Evolutionary conservation across 2,797 vertebrate species (phyloP), one percentile per base, ranked within the genome.

Genomic region (Danio kyathit): DNA sequence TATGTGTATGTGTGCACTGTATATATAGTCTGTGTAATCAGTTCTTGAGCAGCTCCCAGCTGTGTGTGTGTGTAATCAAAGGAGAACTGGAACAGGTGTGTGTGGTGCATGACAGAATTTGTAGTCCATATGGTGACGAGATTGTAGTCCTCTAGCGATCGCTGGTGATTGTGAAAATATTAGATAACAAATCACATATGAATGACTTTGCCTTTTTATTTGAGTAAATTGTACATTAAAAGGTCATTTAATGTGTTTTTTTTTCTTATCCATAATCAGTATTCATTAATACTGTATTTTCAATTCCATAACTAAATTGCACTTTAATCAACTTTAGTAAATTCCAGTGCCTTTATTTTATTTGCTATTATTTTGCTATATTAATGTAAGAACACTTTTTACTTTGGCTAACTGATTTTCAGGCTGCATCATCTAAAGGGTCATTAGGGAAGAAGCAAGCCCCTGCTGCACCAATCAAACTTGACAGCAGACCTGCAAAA

Each of bases 381-480:
- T 73, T 59, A 16, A 17, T 13, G 6, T 49, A 74, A 49, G 29
- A 51, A 63, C 17, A 6, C 19, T 41, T 12, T 73, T 29, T 43
- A 14, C 6, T 71, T 49, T 70, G 7, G 3, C 16, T 64, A n/a
- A 41, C 41, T 67, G 13, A 4, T 29, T 84, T 79, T 70, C 76
- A 92, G 90, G 80, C 56, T 38, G 85, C 91, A 83, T 77, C 89
- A 80, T 83, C 82, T 57, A 91, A 89, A 80, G 90, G 91, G 85
- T 90, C 88, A 57, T 64, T 67, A 38, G 67, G 90, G 54, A 88
- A 78, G 76, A 93, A 93, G 86, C 93, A 91, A 3, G 92, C 90
- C 82, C 91, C 94, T 0, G 60, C 85, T 51, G 73, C 79, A n/a
- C 83, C 86, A 44, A n/a, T 92, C 40, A 90, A 89, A 11, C 52